Evolutionary conservation across 1,140 invertebrate species (phyloP).

Genomic region (Apis mellifera): DNA sequence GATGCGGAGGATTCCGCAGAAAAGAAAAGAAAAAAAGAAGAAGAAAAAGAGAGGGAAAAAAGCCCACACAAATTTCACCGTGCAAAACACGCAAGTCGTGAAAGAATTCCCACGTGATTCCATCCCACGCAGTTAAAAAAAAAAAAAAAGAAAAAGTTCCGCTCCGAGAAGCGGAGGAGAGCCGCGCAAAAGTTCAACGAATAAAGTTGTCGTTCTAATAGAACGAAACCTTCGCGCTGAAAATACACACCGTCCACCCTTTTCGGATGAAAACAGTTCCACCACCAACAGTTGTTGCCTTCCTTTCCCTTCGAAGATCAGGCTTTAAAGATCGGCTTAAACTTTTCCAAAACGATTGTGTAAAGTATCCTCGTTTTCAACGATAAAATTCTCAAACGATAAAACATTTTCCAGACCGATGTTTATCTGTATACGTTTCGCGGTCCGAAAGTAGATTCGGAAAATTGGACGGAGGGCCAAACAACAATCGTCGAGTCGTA

Average conservation of each 20-base stretch:
- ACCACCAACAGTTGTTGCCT: background rate
- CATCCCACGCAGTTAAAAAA: slow-evolving; percentile 30
- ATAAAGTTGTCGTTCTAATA: background rate
- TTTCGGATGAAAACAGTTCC: background rate
- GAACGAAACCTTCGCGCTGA: background rate
- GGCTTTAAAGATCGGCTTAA: background rate
- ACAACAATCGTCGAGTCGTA: background rate
- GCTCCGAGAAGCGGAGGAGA: background rate
- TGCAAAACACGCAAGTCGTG: background rate
- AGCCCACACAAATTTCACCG: slow-evolving; percentile 13
- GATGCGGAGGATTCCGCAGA: background rate
- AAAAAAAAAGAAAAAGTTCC: slow-evolving; percentile 20
- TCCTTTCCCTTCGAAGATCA: background rate
- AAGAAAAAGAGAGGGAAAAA: background rate
- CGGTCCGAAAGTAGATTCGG: too few species aligned
- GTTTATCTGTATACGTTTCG: too few species aligned
- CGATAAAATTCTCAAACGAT: background rate
- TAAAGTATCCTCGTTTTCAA: background rate
- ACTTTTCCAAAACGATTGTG: background rate
- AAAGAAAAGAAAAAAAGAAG: too few species aligned
- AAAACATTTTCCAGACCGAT: too few species aligned
- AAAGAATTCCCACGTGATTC: slow-evolving; percentile 19
- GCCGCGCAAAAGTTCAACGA: slow-evolving; percentile 15
- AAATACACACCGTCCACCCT: background rate
- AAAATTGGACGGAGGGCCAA: background rate